Conservation (phyloP, 2,888 invertebrate species). For the Steinernema carpocapsae region DNA sequence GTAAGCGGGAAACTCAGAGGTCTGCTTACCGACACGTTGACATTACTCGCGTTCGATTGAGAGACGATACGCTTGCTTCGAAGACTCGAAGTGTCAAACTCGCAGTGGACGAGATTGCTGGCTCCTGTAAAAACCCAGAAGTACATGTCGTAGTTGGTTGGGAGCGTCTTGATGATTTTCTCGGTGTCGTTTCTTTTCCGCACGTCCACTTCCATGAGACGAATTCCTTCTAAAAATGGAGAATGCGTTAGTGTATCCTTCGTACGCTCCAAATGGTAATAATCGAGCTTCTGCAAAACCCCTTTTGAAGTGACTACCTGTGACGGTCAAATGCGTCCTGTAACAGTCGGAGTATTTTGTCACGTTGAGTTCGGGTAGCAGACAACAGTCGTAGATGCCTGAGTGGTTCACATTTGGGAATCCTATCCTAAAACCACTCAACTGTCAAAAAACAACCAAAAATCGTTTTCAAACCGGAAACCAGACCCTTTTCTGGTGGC, state of each 20-base stretch:
- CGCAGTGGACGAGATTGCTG: not conserved
- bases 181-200: not conserved
- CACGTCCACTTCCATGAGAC: not conserved
- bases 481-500: too few relatives aligned
- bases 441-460: not conserved
- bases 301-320: not conserved
- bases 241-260: too few relatives aligned
- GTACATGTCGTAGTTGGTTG: not conserved
- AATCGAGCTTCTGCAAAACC: not conserved
- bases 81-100: not conserved
- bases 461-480: not conserved
- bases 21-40: not conserved
- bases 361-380: not conserved
- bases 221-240: not conserved
- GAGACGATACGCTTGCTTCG: too few relatives aligned
- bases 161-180: not conserved
- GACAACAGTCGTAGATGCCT: not conserved
- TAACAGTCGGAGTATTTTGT: not conserved
- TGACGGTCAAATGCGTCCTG: not conserved
- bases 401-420: not conserved
- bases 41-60: not conserved
- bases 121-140: not conserved
- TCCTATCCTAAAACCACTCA: not conserved
- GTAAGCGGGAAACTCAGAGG: not conserved
- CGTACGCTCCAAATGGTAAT: not conserved